Conservation (phyloP, 2,113 vertebrate species). For the Tiliqua scincoides region DNA sequence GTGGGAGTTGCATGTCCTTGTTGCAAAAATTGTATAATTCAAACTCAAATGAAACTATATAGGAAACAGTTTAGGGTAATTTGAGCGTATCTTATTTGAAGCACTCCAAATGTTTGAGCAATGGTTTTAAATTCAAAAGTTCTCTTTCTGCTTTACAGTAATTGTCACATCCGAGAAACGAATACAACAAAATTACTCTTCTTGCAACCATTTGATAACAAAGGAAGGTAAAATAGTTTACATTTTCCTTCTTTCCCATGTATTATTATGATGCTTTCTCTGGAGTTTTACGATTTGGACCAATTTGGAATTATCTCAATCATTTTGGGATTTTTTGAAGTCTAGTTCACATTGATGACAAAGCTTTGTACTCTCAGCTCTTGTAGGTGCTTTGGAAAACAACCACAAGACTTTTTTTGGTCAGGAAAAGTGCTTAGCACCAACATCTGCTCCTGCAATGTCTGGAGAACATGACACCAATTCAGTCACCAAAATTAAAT, state of each 20-base stretch:
- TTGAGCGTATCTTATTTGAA: not conserved
- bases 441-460: not conserved
- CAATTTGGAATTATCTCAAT: not conserved
- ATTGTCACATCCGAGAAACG: not conserved
- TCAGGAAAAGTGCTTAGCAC: not conserved
- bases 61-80: not conserved
- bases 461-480: not conserved
- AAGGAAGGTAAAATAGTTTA: not conserved
- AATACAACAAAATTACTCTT: not conserved
- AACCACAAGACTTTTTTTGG: not conserved
- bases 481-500: conserved; percentile 8
- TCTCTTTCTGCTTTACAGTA: not conserved
- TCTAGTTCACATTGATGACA: not conserved
- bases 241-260: not conserved
- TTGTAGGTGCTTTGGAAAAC: not conserved
- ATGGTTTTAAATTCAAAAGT: not conserved
- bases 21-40: not conserved
- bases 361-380: not conserved
- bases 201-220: not conserved
- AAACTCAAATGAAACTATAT: not conserved
- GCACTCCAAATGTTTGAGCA: not conserved
- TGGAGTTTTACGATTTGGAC: not conserved
- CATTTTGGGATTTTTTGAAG: not conserved
- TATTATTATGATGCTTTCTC: not conserved
- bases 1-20: not conserved